These are phyloP conservation scores for Papilio helenus DNA, from an alignment of 1,140 invertebrate genomes.

Conservation along the genomic window DNA sequence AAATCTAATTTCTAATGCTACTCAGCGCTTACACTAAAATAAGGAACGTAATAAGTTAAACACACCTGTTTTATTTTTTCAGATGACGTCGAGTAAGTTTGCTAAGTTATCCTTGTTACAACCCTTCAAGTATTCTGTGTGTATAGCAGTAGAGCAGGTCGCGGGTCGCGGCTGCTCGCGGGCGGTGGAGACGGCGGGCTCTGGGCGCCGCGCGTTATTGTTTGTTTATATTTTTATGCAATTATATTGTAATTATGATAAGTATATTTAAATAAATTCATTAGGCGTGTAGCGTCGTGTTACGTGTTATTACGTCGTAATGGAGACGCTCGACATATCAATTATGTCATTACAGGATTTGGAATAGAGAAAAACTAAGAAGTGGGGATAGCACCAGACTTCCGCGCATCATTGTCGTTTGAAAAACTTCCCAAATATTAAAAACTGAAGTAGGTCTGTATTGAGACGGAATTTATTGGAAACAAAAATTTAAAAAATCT, in stretches of 20 bases:
- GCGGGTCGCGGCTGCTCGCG: neutral
- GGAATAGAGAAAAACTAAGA: neutral
- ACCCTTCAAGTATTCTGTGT: neutral
- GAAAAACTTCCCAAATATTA: neutral
- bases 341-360: constrained; percentile 9
- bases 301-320: constrained; percentile 13
- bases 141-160: neutral
- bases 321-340: neutral
- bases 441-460: neutral
- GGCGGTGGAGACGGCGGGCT: neutral
- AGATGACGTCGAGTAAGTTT: constrained; percentile 3
- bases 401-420: neutral
- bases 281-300: constrained; percentile 12
- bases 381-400: neutral
- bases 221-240: constrained; percentile 27
- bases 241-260: constrained; percentile 39
- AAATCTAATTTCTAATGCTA: constrained; percentile 9
- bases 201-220: constrained; percentile 8
- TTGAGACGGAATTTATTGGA: too few relatives aligned
- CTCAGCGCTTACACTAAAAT: constrained; percentile 4
- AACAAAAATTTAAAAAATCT: too few relatives aligned
- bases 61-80: neutral
- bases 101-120: neutral
- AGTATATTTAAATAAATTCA: constrained; percentile 37
- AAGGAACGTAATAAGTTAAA: constrained; percentile 7